Base-by-base conservation (phyloP, 2,113 vertebrate genomes). In the Emydura subglobosa region DNA sequence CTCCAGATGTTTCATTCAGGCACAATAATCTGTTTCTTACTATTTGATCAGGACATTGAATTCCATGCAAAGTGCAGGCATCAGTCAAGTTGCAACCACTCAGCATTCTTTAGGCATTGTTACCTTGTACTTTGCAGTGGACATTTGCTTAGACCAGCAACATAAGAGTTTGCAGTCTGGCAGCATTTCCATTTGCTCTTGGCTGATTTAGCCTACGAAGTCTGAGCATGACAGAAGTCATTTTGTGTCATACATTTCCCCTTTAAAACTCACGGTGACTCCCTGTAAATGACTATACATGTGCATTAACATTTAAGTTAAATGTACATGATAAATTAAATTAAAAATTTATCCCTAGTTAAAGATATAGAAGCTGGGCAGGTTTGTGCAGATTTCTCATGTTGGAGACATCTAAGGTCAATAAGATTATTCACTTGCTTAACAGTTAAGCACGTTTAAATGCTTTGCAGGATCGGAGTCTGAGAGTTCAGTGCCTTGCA, bases 1-100 rank as follows among this genome's bases (percentile, higher is more conserved):
- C 95, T 96, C 96, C 97, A 98, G 97, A 98, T 97, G 97, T 97
- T 97, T 97, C 93, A 89, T 59, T 92, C 96, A 96, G 97, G 88
- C 94, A 89, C 17, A 5, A 83, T 93, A 34, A 55, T 94, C 94
- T 93, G 84, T 94, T 96, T 50, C 94, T 96, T 96, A 91, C 91
- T 93, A 83, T 96, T 95, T 90, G 88, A 1, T 95, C 94, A 91
- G 95, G 96, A 95, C 91, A 81, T 25, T 79, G 88, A 53, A 53
- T 53, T 53, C 51, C 51, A 53, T 53, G 51, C 51, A 53, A 53
- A 17, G 51, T 53, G 51, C 51, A 17, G 51, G 51, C 51, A 53
- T 53, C 51, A 53, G 51, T 53, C 51, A 17, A 53, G 78, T 82
- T 91, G 87, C 74, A 88, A 92, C 50, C 74, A 84, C 76, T 93